phyloP scores from a whole-genome alignment of 2,113 vertebrate species.

The Pycnonotus jocosus region DNA sequence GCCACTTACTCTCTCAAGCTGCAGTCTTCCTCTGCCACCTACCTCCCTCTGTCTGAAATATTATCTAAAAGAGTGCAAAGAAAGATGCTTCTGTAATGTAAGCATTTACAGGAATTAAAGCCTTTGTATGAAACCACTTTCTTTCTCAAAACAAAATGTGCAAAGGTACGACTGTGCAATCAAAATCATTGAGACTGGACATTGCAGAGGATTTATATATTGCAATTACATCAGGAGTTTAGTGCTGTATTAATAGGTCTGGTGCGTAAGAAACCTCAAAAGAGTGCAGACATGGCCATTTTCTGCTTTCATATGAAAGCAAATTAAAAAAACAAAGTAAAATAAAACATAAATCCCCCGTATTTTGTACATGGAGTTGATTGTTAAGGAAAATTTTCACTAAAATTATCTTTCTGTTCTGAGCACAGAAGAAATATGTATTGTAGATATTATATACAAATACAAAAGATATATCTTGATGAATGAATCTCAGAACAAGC shows the following conservation, averaged over 20 bases:
- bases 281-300: not conserved
- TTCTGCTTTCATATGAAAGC: not conserved
- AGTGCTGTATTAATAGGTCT: not conserved
- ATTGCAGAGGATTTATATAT: not conserved
- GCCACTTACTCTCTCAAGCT: not conserved
- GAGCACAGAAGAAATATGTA: not conserved
- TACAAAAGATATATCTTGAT: not conserved
- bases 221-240: not conserved
- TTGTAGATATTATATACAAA: not conserved
- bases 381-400: not conserved
- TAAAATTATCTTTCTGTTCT: not conserved
- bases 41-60: conserved; percentile 30
- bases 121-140: not conserved
- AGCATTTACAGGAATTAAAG: not conserved
- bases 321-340: not conserved
- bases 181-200: not conserved
- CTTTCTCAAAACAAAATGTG: not conserved
- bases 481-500: not conserved
- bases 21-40: conserved; percentile 54
- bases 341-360: fast-evolving
- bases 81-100: not conserved
- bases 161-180: not conserved
- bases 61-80: not conserved
- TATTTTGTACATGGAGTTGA: not conserved
- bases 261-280: not conserved